phyloP scores from a whole-genome alignment of 2,113 vertebrate species.

The Ammodramus savannarum region DNA sequence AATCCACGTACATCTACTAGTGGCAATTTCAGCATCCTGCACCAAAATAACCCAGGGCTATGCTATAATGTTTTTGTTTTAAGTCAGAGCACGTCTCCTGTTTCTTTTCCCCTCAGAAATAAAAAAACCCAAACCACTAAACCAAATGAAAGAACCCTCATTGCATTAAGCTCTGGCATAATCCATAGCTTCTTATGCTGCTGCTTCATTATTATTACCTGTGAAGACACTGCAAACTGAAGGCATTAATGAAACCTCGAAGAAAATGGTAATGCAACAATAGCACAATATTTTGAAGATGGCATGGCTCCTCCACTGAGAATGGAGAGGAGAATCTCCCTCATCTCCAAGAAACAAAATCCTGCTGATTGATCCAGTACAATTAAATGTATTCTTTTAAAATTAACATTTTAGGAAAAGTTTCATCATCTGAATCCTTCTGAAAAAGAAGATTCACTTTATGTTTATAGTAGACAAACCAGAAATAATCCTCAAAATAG shows the following conservation, averaged over 20 bases:
- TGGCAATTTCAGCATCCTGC: slow-evolving; percentile 7
- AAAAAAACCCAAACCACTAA: not conserved
- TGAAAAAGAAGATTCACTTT: not conserved
- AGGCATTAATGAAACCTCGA: not conserved
- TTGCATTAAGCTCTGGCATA: not conserved
- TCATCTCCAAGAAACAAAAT: not conserved
- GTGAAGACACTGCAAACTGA: not conserved
- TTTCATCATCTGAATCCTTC: not conserved
- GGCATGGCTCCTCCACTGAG: not conserved
- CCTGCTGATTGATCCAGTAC: not conserved
- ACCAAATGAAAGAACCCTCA: not conserved
- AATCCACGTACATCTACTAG: not conserved
- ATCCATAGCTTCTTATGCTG: not conserved
- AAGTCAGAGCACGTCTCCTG: not conserved
- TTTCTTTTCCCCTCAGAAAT: not conserved
- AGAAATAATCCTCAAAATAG: not conserved
- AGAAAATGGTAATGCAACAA: not conserved
- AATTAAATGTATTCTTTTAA: not conserved
- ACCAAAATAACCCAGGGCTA: slow-evolving; percentile 38
- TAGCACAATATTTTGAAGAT: not conserved
- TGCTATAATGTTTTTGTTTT: not conserved
- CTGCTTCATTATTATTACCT: not conserved
- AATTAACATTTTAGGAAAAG: not conserved
- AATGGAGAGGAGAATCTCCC: not conserved
- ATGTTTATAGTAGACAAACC: not conserved